phyloP scores from a whole-genome alignment of 2,888 invertebrate genomes.

The Trichopria drosophilae region DNA sequence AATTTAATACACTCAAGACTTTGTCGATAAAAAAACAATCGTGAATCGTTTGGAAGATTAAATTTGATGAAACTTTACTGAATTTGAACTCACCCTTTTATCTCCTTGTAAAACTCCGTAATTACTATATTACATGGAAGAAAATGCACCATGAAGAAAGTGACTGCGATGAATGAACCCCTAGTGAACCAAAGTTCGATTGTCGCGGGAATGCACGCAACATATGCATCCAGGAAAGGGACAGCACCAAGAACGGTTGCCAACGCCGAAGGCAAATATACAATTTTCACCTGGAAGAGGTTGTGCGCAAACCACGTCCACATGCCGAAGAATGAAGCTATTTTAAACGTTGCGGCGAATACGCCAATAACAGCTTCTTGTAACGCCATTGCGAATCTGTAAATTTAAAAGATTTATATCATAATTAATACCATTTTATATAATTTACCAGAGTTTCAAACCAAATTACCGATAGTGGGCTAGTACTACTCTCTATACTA shows the following conservation, averaged over 20 bases:
- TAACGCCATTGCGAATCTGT: slow-evolving; percentile 77
- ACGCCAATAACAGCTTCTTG: slow-evolving; percentile 92
- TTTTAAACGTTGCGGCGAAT: slow-evolving; percentile 93
- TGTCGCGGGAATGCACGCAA: slow-evolving; percentile 92
- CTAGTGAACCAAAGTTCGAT: slow-evolving; percentile 94
- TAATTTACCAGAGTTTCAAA: no score
- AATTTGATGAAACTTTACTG: no score
- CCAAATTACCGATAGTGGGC: no score
- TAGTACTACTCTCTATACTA: no score
- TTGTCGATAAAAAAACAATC: no score
- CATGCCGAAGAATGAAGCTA: slow-evolving; percentile 94
- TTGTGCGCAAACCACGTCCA: slow-evolving; percentile 99
- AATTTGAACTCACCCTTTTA: slow-evolving; percentile 75
- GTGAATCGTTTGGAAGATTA: no score
- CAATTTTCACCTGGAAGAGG: slow-evolving; percentile 89
- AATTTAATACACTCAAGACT: background rate
- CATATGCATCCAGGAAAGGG: slow-evolving; percentile 93
- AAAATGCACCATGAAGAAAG: slow-evolving; percentile 82
- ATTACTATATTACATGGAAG: slow-evolving; percentile 91
- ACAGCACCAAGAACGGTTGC: slow-evolving; percentile 93
- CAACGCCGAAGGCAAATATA: slow-evolving; percentile 92
- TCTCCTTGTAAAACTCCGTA: slow-evolving; percentile 94
- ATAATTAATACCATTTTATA: no score
- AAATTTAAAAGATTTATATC: slow-evolving; percentile 13
- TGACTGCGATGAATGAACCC: slow-evolving; percentile 79